A percentile compares a stretch with the other conserved stretches of the same genome.
Conservation (phyloP, 2,888 invertebrate species). For the Petrophora chlorosata region DNA sequence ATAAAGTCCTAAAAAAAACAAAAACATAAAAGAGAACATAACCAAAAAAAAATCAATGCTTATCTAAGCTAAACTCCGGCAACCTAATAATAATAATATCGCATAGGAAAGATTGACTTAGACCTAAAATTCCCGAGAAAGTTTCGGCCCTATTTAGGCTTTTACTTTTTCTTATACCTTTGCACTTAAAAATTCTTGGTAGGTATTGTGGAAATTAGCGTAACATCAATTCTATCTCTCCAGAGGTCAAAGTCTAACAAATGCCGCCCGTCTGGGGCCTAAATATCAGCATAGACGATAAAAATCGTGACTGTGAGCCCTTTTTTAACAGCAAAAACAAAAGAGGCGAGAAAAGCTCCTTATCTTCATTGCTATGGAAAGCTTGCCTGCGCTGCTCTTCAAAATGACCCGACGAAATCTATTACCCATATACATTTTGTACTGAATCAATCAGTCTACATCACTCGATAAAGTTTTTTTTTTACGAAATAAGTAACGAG, state of each 20-base stretch:
- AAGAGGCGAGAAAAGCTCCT: conserved; percentile 14
- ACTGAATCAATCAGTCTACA: neutral
- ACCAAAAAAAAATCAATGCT: no score
- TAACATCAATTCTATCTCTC: neutral
- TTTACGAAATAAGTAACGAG: no score
- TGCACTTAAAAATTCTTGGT: no score
- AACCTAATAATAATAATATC: no score
- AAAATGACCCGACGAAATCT: conserved; percentile 1
- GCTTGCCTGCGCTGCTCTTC: conserved; percentile 2
- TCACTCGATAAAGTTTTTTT: no score
- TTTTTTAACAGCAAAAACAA: conserved; percentile 15
- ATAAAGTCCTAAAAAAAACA: no score
- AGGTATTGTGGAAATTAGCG: neutral
- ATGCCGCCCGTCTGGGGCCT: conserved; percentile 2
- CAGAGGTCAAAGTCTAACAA: neutral
- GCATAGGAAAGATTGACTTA: no score
- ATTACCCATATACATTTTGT: neutral
- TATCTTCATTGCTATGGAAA: conserved; percentile 29
- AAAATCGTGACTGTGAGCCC: conserved; percentile 17
- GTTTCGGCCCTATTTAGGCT: no score
- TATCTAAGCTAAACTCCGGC: no score
- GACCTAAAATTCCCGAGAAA: no score
- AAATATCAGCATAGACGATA: conserved; percentile 6
- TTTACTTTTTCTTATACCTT: no score
- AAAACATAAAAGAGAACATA: no score